Conservation (phyloP, 2,888 invertebrate species). For the Neuroscelio doddi region DNA sequence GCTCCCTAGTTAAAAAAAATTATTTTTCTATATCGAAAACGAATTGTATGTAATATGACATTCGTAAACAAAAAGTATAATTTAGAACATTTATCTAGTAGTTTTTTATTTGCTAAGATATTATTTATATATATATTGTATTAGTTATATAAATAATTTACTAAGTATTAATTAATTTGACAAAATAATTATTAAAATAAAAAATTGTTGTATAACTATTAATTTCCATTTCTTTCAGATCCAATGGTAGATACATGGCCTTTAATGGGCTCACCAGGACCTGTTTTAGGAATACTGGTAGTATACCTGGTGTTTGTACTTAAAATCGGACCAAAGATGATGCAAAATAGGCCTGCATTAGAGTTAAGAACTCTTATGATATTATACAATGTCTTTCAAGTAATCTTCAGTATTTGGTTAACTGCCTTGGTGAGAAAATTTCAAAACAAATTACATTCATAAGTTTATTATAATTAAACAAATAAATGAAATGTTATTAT, state of each 20-base stretch:
- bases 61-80: no score
- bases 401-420: conserved; percentile 86
- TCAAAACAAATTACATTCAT: no score
- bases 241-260: conserved; percentile 84
- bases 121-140: no score
- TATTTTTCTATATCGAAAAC: no score
- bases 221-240: conserved; percentile 73
- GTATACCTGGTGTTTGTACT: conserved; percentile 83
- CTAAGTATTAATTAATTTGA: not conserved
- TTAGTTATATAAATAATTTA: no score
- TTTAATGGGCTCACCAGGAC: conserved; percentile 83
- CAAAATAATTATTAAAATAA: not conserved
- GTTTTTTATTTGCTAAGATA: no score
- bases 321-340: conserved; percentile 83
- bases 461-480: no score
- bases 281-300: conserved; percentile 78
- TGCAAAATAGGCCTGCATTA: conserved; percentile 83
- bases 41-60: no score
- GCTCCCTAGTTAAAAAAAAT: no score
- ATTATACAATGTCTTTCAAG: conserved; percentile 91
- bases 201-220: no score
- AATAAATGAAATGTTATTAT: no score
- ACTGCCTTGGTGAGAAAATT: conserved; percentile 74
- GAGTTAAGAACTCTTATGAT: conserved; percentile 83
- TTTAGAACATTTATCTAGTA: no score